phyloP scores from a whole-genome alignment of 2,797 vertebrate genomes.

The Silurus lanzhouensis region DNA sequence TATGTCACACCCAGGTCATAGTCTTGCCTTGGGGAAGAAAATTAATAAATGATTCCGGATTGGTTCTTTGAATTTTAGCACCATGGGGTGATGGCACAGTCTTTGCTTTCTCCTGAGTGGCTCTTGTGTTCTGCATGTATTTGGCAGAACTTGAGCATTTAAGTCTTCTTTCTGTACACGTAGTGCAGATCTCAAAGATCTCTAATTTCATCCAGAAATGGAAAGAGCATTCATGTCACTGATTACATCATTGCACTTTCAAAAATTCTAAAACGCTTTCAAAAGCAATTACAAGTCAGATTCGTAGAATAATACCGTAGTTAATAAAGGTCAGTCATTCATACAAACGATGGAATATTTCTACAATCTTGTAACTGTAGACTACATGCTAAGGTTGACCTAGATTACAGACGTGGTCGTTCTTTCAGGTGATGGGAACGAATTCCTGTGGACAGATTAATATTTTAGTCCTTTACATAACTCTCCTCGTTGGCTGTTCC shows the following conservation, averaged over 20 bases:
- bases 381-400: slow-evolving; percentile 28
- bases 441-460: slow-evolving; percentile 54
- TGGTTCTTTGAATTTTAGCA: slow-evolving; percentile 46
- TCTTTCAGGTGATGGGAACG: slow-evolving; percentile 48
- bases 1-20: slow-evolving; percentile 43
- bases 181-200: slow-evolving; percentile 8
- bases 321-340: background rate
- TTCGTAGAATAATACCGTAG: background rate
- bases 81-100: slow-evolving; percentile 18
- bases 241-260: background rate
- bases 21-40: slow-evolving; percentile 26
- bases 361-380: background rate
- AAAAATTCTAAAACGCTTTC: background rate
- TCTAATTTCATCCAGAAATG: background rate
- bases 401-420: slow-evolving; percentile 36
- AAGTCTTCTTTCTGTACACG: background rate
- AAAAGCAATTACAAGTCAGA: background rate
- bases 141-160: slow-evolving; percentile 7
- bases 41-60: slow-evolving; percentile 44
- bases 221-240: background rate
- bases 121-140: background rate
- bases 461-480: slow-evolving; percentile 63
- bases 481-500: slow-evolving; percentile 53
- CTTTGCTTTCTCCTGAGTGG: slow-evolving; percentile 33
- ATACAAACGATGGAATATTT: background rate